These are phyloP conservation scores for Campylomormyrus numenius DNA, from an alignment of 2,113 vertebrate species.

Conservation along the genomic window DNA sequence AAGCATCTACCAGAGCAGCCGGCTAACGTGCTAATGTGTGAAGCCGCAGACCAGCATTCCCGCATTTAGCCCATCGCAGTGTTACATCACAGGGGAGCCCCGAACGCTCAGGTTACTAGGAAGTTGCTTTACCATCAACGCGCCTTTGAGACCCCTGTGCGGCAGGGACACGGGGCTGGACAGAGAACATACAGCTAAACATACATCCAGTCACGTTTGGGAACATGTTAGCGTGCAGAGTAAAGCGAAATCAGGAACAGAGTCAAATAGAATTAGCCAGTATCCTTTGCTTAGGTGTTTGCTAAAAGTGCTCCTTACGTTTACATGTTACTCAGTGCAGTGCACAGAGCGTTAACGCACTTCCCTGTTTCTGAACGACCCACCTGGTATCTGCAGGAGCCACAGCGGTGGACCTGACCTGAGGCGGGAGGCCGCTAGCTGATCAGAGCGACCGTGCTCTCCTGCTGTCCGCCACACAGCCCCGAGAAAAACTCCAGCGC, in stretches of 20 bases:
- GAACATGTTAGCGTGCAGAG: constrained; percentile 46
- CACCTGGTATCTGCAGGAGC: background rate
- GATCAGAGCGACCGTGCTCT: constrained; percentile 60
- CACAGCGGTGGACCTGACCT: background rate
- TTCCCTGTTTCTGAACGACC: background rate
- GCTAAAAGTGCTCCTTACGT: background rate
- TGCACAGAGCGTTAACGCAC: background rate
- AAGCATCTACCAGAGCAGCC: background rate
- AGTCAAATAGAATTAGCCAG: background rate
- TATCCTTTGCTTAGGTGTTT: background rate
- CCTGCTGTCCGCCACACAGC: constrained; percentile 66
- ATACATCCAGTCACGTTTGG: constrained; percentile 19
- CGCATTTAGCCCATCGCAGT: background rate
- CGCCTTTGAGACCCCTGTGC: background rate
- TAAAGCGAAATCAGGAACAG: constrained; percentile 23
- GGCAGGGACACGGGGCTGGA: background rate
- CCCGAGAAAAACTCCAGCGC: constrained; percentile 86
- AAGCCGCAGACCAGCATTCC: background rate
- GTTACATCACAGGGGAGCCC: background rate
- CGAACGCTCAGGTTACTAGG: background rate
- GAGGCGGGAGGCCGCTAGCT: constrained; percentile 48
- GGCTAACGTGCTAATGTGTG: background rate
- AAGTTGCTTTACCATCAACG: background rate
- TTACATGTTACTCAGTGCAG: background rate
- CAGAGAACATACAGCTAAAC: background rate